Evolutionary conservation across 1,140 invertebrate species (phyloP).

Genomic region (Meloidogyne hapla): DNA sequence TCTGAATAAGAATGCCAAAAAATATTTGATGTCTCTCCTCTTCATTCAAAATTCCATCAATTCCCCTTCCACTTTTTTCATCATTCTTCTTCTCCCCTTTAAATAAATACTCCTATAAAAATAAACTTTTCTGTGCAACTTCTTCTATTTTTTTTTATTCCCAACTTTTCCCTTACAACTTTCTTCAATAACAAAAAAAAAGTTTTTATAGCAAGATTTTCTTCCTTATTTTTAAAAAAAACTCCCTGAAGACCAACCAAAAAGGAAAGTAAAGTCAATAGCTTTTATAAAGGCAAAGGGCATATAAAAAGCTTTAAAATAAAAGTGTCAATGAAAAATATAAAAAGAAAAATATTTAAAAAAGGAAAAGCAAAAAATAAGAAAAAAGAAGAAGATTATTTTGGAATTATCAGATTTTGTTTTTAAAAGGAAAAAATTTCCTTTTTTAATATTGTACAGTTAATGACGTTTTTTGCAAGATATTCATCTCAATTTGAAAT

Average conservation of each 20-base stretch:
- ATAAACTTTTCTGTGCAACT: background rate
- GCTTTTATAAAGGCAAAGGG: background rate
- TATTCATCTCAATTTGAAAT: background rate
- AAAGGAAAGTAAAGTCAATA: background rate
- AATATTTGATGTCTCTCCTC: too few species aligned
- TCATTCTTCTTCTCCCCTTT: background rate
- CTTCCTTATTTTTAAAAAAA: background rate
- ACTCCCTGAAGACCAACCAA: background rate
- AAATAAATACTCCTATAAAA: too few species aligned
- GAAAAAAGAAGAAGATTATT: background rate
- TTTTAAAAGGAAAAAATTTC: background rate
- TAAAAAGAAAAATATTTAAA: background rate
- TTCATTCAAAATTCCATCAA: too few species aligned
- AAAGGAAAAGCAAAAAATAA: background rate
- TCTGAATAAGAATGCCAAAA: too few species aligned
- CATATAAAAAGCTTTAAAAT: background rate
- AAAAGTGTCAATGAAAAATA: background rate
- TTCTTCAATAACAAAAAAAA: background rate
- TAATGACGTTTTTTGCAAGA: background rate
- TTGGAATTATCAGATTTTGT: slow-evolving; percentile 2
- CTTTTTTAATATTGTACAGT: background rate
- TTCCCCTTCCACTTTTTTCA: background rate
- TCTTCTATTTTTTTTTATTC: background rate
- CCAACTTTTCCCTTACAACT: background rate
- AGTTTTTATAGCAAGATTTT: background rate